Evolutionary conservation across 1,140 invertebrate genomes (phyloP), one percentile per base, ranked within the genome.

Genomic region (Odontomachus brunneus): DNA sequence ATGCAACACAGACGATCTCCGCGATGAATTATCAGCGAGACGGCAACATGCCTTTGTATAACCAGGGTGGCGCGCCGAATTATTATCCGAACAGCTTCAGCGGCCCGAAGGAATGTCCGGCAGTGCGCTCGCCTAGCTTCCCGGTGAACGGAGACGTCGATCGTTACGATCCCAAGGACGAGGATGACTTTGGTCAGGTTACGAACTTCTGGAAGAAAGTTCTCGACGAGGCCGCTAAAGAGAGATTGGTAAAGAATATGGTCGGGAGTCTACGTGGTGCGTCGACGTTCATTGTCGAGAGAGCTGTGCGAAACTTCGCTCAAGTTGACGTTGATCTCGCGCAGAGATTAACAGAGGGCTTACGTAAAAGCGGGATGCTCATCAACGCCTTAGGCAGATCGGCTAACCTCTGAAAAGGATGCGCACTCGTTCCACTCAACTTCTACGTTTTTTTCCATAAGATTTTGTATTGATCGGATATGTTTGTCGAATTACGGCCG

Each of bases 11-110:
- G 93, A 85, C 88, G 38, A 88, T 94, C 7, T 92, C 93, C 9
- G 78, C 84, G 1, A 93, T 93, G 51, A 99, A 99, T 92, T 98
- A 97, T 92, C 97, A 98, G 92, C 96, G 98, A 51, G 98, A 99
- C 94, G 99, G 99, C 1, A 95, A 96, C 11, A 96, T 96, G 95
- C 93, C 94, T 14, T 92, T 95, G 17, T 92, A 95, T 88, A 96
- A 96, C 89, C 96, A 97, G 95, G 96, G 95, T 57, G 97, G 97
- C 51, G 96, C 97, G 15, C 99, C 99, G 1, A 99, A 99, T 94
- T 99, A 99, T 92, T 99, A 96, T 95, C 99, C 99, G 0, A 99
- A 99, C 93, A 99, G 98, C 82, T 99, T 99, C 93, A 94, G 94
- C 82, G 98, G 98, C 0, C 98, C 98, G 0, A 92, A 95, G 44